A percentile compares a stretch with the other conserved stretches of the same genome.
Evolutionary conservation across 2,113 vertebrate species (phyloP).

Genomic region (Pomatorhinus ruficollis): DNA sequence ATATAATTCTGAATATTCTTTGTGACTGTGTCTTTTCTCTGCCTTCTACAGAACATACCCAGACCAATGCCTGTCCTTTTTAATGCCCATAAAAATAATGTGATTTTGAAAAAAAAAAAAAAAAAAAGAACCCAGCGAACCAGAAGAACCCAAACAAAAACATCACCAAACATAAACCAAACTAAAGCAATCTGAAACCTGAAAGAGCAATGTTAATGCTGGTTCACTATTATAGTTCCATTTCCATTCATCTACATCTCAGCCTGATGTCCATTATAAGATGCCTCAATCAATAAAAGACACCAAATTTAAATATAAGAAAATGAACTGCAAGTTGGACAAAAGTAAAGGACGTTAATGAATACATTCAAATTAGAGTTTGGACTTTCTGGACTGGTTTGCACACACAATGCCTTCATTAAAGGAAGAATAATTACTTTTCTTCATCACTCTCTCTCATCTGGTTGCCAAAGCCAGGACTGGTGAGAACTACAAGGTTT

Average conservation of each 20-base stretch:
- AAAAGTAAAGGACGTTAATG: background rate
- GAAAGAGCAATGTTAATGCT: background rate
- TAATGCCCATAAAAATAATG: background rate
- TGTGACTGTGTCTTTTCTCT: background rate
- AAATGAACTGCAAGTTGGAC: background rate
- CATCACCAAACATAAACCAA: background rate
- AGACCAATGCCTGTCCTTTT: background rate
- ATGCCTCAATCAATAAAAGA: background rate
- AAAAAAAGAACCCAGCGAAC: fast-evolving
- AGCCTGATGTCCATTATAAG: background rate
- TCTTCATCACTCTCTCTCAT: background rate
- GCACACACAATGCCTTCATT: background rate
- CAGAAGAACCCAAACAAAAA: background rate
- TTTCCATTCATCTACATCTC: background rate
- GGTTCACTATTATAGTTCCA: background rate
- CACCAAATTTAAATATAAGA: background rate
- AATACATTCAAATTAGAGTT: background rate
- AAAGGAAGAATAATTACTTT: background rate
- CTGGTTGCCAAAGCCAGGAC: background rate
- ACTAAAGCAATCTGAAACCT: background rate
- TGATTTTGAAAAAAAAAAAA: fast-evolving
- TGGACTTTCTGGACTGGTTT: background rate
- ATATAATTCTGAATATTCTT: background rate
- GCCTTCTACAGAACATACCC: background rate
- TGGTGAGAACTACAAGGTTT: background rate